Conservation (phyloP, 2,113 vertebrate genomes). For the Mastomys natalensis region DNA sequence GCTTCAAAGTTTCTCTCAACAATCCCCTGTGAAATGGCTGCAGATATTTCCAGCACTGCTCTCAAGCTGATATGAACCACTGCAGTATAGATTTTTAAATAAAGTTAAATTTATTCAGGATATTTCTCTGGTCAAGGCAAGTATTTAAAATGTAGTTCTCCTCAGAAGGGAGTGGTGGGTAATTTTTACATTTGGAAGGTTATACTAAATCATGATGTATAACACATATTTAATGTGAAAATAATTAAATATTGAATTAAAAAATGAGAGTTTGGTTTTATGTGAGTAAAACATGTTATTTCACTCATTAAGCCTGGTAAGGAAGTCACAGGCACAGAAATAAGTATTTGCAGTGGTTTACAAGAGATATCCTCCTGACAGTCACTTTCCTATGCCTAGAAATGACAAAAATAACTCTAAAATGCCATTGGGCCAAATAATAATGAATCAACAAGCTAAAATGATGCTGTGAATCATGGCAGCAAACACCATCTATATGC, state of each 20-base stretch:
- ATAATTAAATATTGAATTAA: conserved; percentile 31
- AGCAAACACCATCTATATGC: neutral
- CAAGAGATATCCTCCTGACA: neutral
- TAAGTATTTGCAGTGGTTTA: neutral
- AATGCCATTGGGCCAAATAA: neutral
- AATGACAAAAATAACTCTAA: neutral
- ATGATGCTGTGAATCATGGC: neutral
- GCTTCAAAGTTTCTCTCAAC: conserved; percentile 39
- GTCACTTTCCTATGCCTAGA: conserved; percentile 6
- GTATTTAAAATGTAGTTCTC: conserved; percentile 33
- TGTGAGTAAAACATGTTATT: neutral
- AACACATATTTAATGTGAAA: conserved; percentile 38
- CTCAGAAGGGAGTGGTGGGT: neutral
- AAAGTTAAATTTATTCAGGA: conserved; percentile 48
- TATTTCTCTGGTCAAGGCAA: conserved; percentile 44
- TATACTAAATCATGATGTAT: conserved; percentile 38
- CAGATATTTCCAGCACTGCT: neutral
- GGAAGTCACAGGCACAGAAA: neutral
- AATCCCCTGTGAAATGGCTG: neutral
- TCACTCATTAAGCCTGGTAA: neutral
- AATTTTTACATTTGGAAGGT: conserved; percentile 32
- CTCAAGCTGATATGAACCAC: neutral
- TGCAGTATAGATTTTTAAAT: neutral
- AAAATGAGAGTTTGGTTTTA: conserved; percentile 21
- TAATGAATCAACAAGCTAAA: neutral